Evolutionary conservation across 2,888 invertebrate species (phyloP).

Genomic region (Dastarcus helophoroides): DNA sequence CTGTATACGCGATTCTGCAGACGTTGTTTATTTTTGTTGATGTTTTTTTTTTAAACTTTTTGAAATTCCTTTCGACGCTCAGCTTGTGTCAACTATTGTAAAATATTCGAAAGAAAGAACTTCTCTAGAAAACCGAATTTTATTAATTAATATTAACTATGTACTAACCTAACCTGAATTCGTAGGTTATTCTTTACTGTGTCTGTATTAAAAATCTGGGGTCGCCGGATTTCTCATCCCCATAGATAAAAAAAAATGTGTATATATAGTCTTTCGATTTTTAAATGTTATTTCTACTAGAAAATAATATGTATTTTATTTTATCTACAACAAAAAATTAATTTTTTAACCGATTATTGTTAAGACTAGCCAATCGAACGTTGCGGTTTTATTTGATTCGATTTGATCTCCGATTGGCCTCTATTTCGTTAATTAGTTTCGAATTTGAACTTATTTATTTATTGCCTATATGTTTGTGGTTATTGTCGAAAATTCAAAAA

Average conservation of each 20-base stretch:
- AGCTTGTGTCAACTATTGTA: slow-evolving; percentile 32
- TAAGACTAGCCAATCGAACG: slow-evolving; percentile 7
- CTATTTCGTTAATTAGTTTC: slow-evolving; percentile 13
- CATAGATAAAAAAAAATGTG: slow-evolving; percentile 19
- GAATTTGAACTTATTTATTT: slow-evolving; percentile 20
- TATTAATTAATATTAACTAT: slow-evolving; percentile 26
- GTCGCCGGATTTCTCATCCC: slow-evolving; percentile 16
- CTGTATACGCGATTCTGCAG: slow-evolving; percentile 33
- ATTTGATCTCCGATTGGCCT: slow-evolving; percentile 19
- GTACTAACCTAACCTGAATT: slow-evolving; percentile 25
- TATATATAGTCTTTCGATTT: slow-evolving; percentile 19
- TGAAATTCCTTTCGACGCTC: slow-evolving; percentile 18
- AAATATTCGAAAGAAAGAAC: slow-evolving; percentile 29
- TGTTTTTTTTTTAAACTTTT: slow-evolving; percentile 20
- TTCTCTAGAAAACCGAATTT: slow-evolving; percentile 39
- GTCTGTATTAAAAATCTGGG: slow-evolving; percentile 17
- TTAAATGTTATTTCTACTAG: slow-evolving; percentile 19
- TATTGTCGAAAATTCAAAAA: slow-evolving; percentile 9
- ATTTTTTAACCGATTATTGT: slow-evolving; percentile 11
- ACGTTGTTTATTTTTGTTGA: no score
- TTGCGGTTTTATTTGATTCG: slow-evolving; percentile 1
- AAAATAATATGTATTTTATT: slow-evolving; percentile 18
- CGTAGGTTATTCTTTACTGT: slow-evolving; percentile 21
- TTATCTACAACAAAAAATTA: slow-evolving; percentile 13
- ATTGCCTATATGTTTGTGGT: slow-evolving; percentile 14